Conservation (phyloP, 2,113 vertebrate genomes). For the Artemisiospiza belli region DNA sequence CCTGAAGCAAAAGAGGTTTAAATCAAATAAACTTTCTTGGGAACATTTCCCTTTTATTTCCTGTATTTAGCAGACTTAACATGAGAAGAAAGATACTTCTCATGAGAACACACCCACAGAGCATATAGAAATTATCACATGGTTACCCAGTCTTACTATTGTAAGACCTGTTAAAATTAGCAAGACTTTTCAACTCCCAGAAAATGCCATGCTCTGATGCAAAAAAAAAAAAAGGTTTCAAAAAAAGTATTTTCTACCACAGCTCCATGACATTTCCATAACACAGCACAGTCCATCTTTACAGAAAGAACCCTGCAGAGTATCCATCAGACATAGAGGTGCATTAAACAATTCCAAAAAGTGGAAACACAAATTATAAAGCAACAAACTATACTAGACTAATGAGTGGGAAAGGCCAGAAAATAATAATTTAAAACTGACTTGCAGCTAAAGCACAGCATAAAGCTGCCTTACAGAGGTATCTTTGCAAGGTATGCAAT, state of each 20-base stretch:
- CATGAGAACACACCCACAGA: not conserved
- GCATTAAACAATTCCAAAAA: not conserved
- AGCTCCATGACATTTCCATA: not conserved
- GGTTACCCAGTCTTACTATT: not conserved
- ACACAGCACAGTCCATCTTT: not conserved
- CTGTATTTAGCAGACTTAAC: not conserved
- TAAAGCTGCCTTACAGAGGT: not conserved
- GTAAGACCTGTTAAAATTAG: not conserved
- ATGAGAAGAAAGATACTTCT: not conserved
- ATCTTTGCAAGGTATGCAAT: not conserved
- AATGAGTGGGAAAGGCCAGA: not conserved
- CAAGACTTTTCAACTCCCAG: not conserved
- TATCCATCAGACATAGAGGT: not conserved
- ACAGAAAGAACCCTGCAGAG: not conserved
- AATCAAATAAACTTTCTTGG: not conserved
- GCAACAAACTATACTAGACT: not conserved
- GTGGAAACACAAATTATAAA: not conserved
- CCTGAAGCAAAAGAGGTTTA: conserved; percentile 67
- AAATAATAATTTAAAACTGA: not conserved
- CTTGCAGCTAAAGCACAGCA: not conserved
- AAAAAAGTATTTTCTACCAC: not conserved
- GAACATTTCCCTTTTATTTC: not conserved
- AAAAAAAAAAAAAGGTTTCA: not conserved
- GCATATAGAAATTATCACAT: not conserved
- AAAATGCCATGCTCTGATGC: not conserved